Base-by-base conservation (phyloP, 2,888 invertebrate genomes). In the Cordilura impudica region DNA sequence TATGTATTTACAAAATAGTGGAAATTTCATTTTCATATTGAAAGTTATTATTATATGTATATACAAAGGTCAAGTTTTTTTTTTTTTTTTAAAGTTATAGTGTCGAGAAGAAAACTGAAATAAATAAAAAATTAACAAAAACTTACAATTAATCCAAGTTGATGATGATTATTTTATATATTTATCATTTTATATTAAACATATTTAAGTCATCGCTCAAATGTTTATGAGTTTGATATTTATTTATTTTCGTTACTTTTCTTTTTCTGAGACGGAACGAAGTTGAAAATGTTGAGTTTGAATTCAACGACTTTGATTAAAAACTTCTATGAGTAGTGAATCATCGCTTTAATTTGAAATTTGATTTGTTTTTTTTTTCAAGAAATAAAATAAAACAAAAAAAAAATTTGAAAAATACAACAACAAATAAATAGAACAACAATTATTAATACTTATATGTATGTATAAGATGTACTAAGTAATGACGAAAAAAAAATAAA, bases 341-440 rank as follows among this genome's bases (percentile, higher is more conserved):
- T 86, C 85, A 85, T 86, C 86, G 87, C 87, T 88, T 87, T 76
- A 76, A 65, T 70, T 56, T 63, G n/a, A 69, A 29, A 63, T 67
- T 84, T 82, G 81, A 83, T 83, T 58, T 67, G 71, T 77, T 79
- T 54, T 63, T 61, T 65, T 78, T 81, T 74, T 29, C 77, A 82
- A 81, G 47, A 58, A 81, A 81, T 65, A 51, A 83, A 83, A 84
- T 83, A 86, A 85, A 84, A 83, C 86, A 86, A 84, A 87, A 84
- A 86, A 86, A 86, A 78, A 65, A 65, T 78, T 69, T 65, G 53
- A 73, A 61, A 70, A 87, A 86, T 86, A 88, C 88, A 87, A 88
- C 86, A 87, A 87, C 85, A 87, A 87, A 75, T 71, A 79, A 75
- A 78, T 56, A 60, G 84, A 87, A 87, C 88, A 87, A 88, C 87